A percentile compares a stretch with the other conserved stretches of the same genome.
Conservation (phyloP, 2,888 invertebrate species). For the Orthosia gracilis region DNA sequence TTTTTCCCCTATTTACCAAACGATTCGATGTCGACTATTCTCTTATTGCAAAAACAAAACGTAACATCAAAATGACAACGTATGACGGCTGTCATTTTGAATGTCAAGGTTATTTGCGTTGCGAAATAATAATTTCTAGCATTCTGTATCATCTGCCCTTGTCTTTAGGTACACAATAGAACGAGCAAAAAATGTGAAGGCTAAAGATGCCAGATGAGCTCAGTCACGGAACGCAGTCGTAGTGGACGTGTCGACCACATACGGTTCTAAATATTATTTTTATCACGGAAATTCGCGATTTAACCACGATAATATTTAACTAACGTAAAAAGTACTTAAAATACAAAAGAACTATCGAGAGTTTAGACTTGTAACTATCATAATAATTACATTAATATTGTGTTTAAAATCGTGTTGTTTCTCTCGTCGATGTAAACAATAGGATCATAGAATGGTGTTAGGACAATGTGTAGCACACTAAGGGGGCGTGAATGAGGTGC, state of each 20-base stretch:
- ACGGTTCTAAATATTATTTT: conserved; percentile 51
- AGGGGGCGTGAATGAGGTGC: conserved; percentile 72
- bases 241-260: conserved; percentile 62
- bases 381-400: conserved; percentile 43
- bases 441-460: conserved; percentile 58
- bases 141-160: conserved; percentile 46
- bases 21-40: no score
- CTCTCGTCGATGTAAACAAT: conserved; percentile 74
- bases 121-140: conserved; percentile 44
- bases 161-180: conserved; percentile 32
- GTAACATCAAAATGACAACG: conserved; percentile 48
- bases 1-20: no score
- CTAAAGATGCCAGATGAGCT: conserved; percentile 29
- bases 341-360: not conserved
- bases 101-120: conserved; percentile 42
- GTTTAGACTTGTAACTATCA: not conserved
- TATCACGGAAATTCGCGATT: conserved; percentile 34
- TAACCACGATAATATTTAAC: conserved; percentile 13
- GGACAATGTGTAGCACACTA: conserved; percentile 74
- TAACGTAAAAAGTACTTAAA: conserved; percentile 12
- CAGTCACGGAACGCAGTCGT: conserved; percentile 45
- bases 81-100: conserved; percentile 24
- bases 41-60: conserved; percentile 43
- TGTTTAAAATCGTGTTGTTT: conserved; percentile 26
- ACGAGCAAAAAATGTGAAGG: conserved; percentile 58